A percentile compares a stretch with the other conserved stretches of the same genome.
phyloP scores from a whole-genome alignment of 2,797 vertebrate genomes.

The Xenentodon cancila region DNA sequence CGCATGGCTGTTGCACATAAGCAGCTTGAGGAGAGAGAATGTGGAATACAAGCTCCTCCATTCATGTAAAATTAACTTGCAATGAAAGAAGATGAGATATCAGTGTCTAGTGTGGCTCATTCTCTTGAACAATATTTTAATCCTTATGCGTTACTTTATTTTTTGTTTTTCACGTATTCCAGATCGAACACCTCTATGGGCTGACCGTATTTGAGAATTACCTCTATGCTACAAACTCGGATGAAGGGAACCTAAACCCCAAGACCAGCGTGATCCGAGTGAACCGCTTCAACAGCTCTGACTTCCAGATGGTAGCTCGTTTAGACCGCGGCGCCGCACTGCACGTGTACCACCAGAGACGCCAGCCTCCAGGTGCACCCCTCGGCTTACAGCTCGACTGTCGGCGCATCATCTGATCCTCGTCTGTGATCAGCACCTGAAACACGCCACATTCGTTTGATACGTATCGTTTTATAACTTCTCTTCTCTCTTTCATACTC shows the following conservation, averaged over 20 bases:
- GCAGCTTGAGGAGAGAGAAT: too few relatives aligned
- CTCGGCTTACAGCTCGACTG: not conserved
- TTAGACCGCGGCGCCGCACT: conserved; percentile 94
- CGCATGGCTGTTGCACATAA: too few relatives aligned
- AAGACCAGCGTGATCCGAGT: conserved; percentile 97
- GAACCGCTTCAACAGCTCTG: conserved; percentile 96
- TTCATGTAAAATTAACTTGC: too few relatives aligned
- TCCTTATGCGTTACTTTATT: conserved; percentile 1
- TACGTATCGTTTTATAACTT: not conserved
- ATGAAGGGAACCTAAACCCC: conserved; percentile 94
- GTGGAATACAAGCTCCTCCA: too few relatives aligned
- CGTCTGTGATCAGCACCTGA: not conserved
- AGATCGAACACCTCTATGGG: conserved; percentile 96
- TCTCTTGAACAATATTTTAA: not conserved
- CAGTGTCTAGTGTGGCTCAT: too few relatives aligned
- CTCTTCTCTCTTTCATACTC: conserved; percentile 4
- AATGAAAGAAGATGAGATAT: too few relatives aligned
- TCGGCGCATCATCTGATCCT: not conserved
- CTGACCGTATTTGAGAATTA: conserved; percentile 98
- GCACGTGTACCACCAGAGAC: conserved; percentile 96
- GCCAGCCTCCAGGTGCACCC: conserved; percentile 90
- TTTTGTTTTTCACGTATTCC: not conserved
- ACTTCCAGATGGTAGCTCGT: conserved; percentile 93
- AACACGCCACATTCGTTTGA: not conserved
- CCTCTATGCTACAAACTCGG: conserved; percentile 96